Evolutionary conservation across 2,113 vertebrate species (phyloP).

Genomic region (Rhinichthys klamathensis): DNA sequence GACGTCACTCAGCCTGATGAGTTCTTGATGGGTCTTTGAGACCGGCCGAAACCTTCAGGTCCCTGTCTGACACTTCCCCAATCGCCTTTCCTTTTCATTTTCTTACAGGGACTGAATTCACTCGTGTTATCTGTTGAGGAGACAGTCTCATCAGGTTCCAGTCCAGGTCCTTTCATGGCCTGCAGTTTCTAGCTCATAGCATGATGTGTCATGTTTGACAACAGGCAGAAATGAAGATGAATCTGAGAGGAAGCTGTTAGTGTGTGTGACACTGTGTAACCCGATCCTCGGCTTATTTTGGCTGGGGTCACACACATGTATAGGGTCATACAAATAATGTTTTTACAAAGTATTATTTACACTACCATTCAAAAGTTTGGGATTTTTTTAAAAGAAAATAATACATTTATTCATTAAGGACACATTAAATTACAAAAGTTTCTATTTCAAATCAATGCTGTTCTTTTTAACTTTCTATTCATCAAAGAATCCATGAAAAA

Average conservation of each 20-base stretch:
- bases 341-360: too few relatives aligned
- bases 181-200: not conserved
- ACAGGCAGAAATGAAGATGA: constrained; percentile 22
- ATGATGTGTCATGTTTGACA: not conserved
- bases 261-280: not conserved
- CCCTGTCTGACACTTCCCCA: constrained; percentile 65
- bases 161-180: constrained; percentile 24
- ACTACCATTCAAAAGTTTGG: too few relatives aligned
- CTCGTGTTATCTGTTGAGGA: constrained; percentile 62
- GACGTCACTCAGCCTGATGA: constrained; percentile 69
- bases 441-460: too few relatives aligned
- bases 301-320: not conserved
- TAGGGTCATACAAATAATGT: too few relatives aligned
- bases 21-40: constrained; percentile 70
- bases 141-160: constrained; percentile 58
- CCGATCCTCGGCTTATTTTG: too few relatives aligned
- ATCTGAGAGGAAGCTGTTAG: not conserved
- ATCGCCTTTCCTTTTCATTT: constrained; percentile 61
- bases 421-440: too few relatives aligned
- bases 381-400: too few relatives aligned
- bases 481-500: too few relatives aligned
- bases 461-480: too few relatives aligned
- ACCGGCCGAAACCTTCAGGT: constrained; percentile 55
- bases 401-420: too few relatives aligned
- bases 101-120: constrained; percentile 65